phyloP scores from a whole-genome alignment of 2,888 invertebrate genomes.

The Nomada hirtipes region DNA sequence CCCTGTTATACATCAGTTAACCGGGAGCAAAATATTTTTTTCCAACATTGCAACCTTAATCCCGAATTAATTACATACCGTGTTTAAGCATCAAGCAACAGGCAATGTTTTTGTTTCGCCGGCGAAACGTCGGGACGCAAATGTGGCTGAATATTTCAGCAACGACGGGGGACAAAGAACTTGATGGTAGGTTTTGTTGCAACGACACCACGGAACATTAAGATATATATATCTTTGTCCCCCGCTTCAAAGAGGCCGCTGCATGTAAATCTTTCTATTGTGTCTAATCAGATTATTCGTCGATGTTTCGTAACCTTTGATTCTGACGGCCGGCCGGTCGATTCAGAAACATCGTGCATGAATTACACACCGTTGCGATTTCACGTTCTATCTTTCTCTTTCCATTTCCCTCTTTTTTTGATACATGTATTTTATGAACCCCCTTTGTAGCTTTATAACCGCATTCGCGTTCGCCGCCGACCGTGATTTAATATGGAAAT shows the following conservation, averaged over 20 bases:
- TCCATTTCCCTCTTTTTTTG: neutral
- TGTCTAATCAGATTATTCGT: conserved; percentile 35
- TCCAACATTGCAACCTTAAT: neutral
- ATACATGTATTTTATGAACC: conserved; percentile 45
- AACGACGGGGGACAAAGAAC: neutral
- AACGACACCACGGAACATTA: neutral
- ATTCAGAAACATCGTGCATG: conserved; percentile 13
- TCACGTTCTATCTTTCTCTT: neutral
- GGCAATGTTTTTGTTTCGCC: neutral
- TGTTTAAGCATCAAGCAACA: too few species aligned
- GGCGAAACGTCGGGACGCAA: neutral
- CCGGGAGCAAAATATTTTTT: neutral
- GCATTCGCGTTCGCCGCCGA: conserved; percentile 38
- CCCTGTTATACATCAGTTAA: too few species aligned
- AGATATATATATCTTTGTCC: conserved; percentile 8
- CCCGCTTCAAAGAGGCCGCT: conserved; percentile 22
- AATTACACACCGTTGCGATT: conserved; percentile 33
- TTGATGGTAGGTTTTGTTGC: neutral
- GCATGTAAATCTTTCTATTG: conserved; percentile 39
- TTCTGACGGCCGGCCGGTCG: neutral
- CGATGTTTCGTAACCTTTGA: conserved; percentile 41
- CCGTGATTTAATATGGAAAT: conserved; percentile 62
- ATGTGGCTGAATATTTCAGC: neutral
- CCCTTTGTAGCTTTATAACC: conserved; percentile 52
- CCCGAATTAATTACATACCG: too few species aligned